Base-by-base conservation (phyloP, 2,113 vertebrate species). In the Stegastes partitus region DNA sequence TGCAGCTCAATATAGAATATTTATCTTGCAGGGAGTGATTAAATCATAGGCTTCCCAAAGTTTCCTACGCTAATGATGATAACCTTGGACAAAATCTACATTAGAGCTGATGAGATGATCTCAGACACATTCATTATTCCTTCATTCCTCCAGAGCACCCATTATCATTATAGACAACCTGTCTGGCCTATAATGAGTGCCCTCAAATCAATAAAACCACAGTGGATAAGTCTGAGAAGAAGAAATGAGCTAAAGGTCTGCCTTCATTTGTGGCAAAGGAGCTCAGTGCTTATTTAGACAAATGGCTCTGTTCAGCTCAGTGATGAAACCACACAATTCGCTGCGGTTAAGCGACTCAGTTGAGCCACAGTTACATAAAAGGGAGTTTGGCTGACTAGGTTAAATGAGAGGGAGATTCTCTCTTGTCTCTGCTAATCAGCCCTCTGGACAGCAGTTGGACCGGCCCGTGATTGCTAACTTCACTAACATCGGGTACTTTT, bases 281-380 rank as follows among this genome's bases (percentile, higher is more conserved):
- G 39, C 74, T 83, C 57, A 23, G 76, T 55, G 78, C 83, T 85
- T 85, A 92, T 90, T 88, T 84, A 92, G 90, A 93, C 84, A 89
- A 92, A 92, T 86, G 70, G 65, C 71, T 85, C 81, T 79, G 86
- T 51, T 87, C 86, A 80, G 82, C 85, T 89, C 81, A 65, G 79
- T 77, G 83, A 93, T 89, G 67, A 85, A 94, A 93, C 93, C 91
- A 87, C 91, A 88, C 79, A 54, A 57, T 77, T 81, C 78, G 45
- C 86, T 88, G 92, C 3, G 86, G 91, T 91, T 69, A 79, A 50
- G 76, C 83, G 62, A 86, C 59, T 82, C 70, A 23, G 63, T 53
- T 62, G 68, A 69, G 77, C 81, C 80, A 86, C 85, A 88, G 90
- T 86, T 89, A 87, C 85, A 91, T 80, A 72, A 85, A 64, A 74